A percentile compares a stretch with the other conserved stretches of the same genome.
phyloP scores from a whole-genome alignment of 2,888 invertebrate genomes.

The Noctua fimbriata region DNA sequence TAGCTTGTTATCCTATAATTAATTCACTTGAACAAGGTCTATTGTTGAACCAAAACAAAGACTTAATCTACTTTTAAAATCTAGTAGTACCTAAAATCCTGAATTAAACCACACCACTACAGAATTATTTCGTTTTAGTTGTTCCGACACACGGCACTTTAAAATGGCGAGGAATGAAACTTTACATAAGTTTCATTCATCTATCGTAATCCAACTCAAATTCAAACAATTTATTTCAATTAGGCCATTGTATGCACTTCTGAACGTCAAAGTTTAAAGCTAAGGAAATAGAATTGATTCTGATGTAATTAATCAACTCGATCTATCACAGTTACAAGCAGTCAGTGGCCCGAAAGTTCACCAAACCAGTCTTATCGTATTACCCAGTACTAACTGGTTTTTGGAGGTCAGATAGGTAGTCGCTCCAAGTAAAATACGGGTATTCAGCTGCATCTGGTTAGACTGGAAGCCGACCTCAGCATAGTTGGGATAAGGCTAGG shows the following conservation, averaged over 20 bases:
- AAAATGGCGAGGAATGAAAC: background rate
- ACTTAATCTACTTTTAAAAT: conserved; percentile 60
- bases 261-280: background rate
- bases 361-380: background rate
- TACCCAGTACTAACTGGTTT: background rate
- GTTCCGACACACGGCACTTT: conserved; percentile 14
- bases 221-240: background rate
- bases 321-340: background rate
- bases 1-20: conserved; percentile 32
- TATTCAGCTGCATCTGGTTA: too few relatives aligned
- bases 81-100: conserved; percentile 35
- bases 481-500: background rate
- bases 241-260: background rate
- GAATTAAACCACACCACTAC: conserved; percentile 36
- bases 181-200: too few relatives aligned
- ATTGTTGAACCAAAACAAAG: conserved; percentile 53
- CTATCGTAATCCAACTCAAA: background rate
- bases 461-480: background rate
- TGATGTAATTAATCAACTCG: background rate
- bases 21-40: conserved; percentile 30
- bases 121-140: conserved; percentile 53
- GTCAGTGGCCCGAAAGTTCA: background rate
- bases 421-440: background rate
- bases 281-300: background rate
- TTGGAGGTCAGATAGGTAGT: background rate